Base-by-base conservation (phyloP, 2,888 invertebrate genomes). In the Patella ulyssiponensis region DNA sequence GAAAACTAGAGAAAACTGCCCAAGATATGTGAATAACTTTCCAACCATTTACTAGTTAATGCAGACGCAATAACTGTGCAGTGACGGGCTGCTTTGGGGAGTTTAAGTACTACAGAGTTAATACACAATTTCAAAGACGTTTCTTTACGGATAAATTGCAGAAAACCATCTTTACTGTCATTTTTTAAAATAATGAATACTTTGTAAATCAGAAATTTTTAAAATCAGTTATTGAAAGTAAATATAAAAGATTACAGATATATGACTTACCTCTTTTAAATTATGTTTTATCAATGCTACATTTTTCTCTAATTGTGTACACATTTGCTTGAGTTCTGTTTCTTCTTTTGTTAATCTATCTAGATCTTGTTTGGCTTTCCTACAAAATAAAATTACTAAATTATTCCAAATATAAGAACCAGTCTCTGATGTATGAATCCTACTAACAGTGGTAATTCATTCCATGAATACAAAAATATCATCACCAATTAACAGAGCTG, bases 281-380 rank as follows among this genome's bases (percentile, higher is more conserved):
- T 96, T 97, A 91, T 98, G 97, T 90, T 95, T 95, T 1, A 97
- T 93, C 82, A 97, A 93, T 4, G 97, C 96, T 86, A 97, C 92
- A 88, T 95, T 96, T 91, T 96, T 96, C 91, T 98, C 98, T 79
- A 96, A 94, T 81, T 95, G 95, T 53, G 95, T 94, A 80, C 95
- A 94, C 87, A 97, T 95, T 88, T 96, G 95, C 86, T 96, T 84
- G 54, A 90, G 94, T 86, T 95, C 93, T 87, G 95, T 94, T 76
- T 94, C 93, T 92, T 98, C 98, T 33, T 82, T 73, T 23, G 82
- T 81, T 52, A 89, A 79, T 64, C 85, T 83, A 20, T 90, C 89
- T 72, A 88, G 78, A 70, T 90, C 88, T 53, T 79, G 81, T 74
- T 82, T 80, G 23, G 84, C 80, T 70, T 85, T 82, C 77, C 88